Evolutionary conservation across 2,888 invertebrate genomes (phyloP).

Genomic region (Chirona hameri): DNA sequence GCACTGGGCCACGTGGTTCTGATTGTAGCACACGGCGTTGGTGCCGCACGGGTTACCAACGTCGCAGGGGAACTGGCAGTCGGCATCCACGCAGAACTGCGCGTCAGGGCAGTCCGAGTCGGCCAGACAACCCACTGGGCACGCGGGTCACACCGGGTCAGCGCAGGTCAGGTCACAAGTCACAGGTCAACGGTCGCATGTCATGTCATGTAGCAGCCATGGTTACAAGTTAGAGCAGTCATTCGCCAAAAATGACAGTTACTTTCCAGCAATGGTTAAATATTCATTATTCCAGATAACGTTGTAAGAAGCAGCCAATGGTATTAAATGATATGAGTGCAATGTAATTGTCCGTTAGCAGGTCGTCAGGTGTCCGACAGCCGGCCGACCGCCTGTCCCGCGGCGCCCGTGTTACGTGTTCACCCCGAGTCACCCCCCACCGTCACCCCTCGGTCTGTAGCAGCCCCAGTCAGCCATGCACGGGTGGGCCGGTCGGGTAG

Average conservation of each 20-base stretch:
- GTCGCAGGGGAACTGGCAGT: slow-evolving; percentile 40
- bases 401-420: neutral
- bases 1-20: slow-evolving; percentile 69
- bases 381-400: no score
- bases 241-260: no score
- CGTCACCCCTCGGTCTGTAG: no score
- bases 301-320: no score
- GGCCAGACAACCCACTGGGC: slow-evolving; percentile 68
- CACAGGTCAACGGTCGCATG: neutral
- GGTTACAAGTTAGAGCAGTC: slow-evolving; percentile 1
- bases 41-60: slow-evolving; percentile 66
- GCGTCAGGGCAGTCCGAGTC: slow-evolving; percentile 79
- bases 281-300: no score
- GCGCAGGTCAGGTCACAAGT: neutral
- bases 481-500: no score
- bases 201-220: neutral
- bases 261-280: no score
- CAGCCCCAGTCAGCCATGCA: no score
- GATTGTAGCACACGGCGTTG: slow-evolving; percentile 67
- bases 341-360: no score
- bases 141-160: slow-evolving; percentile 43
- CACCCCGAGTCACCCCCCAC: no score
- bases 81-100: slow-evolving; percentile 73
- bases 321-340: no score
- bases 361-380: no score